Conservation (phyloP, 1,140 invertebrate species). For the Danaus plexippus region DNA sequence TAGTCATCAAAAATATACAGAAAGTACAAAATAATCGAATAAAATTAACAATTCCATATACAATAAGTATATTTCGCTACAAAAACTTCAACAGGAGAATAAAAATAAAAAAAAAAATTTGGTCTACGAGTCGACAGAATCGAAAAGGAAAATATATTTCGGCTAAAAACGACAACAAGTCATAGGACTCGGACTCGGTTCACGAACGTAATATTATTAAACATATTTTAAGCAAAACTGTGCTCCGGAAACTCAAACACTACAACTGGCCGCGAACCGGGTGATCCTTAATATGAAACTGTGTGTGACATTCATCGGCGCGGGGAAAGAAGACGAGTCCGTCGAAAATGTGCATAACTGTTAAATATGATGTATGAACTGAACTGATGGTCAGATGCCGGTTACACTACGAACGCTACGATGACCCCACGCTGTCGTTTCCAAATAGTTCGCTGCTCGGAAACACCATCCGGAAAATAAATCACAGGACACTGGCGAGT, state of each 20-base stretch:
- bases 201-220: background rate
- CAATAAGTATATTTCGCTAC: constrained; percentile 28
- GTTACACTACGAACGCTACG: background rate
- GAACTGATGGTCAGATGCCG: constrained; percentile 1
- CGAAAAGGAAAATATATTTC: too few relatives aligned
- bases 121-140: constrained; percentile 6
- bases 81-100: constrained; percentile 10
- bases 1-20: constrained; percentile 60
- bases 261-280: constrained; percentile 22
- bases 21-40: constrained; percentile 29
- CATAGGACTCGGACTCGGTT: background rate
- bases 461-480: constrained; percentile 40
- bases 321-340: background rate
- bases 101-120: constrained; percentile 14
- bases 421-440: constrained; percentile 16
- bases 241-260: constrained; percentile 15
- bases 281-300: constrained; percentile 34
- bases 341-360: constrained; percentile 1
- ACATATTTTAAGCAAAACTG: constrained; percentile 12
- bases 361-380: background rate
- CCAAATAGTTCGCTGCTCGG: constrained; percentile 37
- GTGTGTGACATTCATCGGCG: constrained; percentile 11
- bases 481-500: constrained; percentile 21
- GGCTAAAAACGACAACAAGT: background rate
- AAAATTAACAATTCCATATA: constrained; percentile 21